Percentiles rank a stretch among this genome's conserved stretches.
Evolutionary conservation across 1,140 invertebrate species (phyloP).

Genomic region (Lutraria rhynchaena): DNA sequence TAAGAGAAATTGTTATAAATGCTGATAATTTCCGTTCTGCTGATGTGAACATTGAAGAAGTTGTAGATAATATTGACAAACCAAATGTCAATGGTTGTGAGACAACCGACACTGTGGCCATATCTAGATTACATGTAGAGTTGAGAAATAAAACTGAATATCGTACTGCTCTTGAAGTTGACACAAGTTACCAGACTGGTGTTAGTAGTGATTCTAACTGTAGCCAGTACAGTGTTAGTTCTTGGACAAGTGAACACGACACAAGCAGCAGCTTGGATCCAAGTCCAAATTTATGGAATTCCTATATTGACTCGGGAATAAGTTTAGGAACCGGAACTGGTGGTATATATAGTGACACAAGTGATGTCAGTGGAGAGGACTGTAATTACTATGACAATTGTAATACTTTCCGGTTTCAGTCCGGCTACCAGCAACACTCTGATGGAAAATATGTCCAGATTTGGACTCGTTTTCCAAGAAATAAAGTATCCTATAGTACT

Average conservation of each 20-base stretch:
- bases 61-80: neutral
- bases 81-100: too few relatives aligned
- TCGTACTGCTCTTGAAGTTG: slow-evolving; percentile 48
- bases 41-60: neutral
- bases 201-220: slow-evolving; percentile 57
- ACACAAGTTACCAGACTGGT: slow-evolving; percentile 52
- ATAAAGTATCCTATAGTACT: slow-evolving; percentile 8
- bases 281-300: slow-evolving; percentile 49
- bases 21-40: neutral
- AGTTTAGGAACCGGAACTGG: slow-evolving; percentile 40
- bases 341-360: slow-evolving; percentile 48
- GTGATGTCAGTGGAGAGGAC: slow-evolving; percentile 56
- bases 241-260: slow-evolving; percentile 53
- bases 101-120: neutral
- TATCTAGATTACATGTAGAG: neutral
- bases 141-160: slow-evolving; percentile 32
- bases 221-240: slow-evolving; percentile 55
- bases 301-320: slow-evolving; percentile 43
- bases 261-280: slow-evolving; percentile 55
- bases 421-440: neutral
- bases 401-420: slow-evolving; percentile 5
- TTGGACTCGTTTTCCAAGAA: slow-evolving; percentile 11
- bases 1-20: neutral
- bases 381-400: slow-evolving; percentile 23
- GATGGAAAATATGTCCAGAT: slow-evolving; percentile 36